These are phyloP conservation scores for Folsomia manolachei DNA, from an alignment of 2,888 invertebrate species.

Conservation along the genomic window DNA sequence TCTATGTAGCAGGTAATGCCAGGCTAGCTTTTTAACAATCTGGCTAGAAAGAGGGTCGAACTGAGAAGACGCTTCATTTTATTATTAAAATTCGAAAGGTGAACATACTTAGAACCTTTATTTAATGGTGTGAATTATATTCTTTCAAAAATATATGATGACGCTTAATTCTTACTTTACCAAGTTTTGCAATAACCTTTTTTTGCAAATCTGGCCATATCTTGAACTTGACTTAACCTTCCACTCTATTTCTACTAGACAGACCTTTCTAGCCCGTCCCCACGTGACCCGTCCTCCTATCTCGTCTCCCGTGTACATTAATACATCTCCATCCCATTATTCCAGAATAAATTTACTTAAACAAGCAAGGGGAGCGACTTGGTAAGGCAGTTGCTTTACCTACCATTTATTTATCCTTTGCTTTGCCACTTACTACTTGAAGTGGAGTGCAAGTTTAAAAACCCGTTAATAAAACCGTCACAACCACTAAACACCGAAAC, in stretches of 20 bases:
- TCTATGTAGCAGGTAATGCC: neutral
- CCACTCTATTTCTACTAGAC: too few relatives aligned
- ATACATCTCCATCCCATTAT: neutral
- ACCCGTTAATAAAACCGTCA: conserved; percentile 9
- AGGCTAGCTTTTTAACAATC: too few relatives aligned
- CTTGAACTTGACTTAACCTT: neutral
- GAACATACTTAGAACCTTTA: too few relatives aligned
- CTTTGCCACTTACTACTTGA: neutral
- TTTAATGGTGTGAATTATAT: too few relatives aligned
- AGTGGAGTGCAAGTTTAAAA: conserved; percentile 1
- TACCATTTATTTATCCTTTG: too few relatives aligned
- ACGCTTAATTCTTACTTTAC: too few relatives aligned
- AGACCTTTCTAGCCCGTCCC: too few relatives aligned
- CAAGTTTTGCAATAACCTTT: too few relatives aligned
- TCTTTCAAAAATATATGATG: too few relatives aligned
- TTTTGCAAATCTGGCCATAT: neutral
- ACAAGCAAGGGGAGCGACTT: neutral
- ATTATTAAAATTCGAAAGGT: neutral
- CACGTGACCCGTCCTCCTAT: too few relatives aligned
- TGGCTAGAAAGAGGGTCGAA: neutral
- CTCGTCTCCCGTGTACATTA: neutral
- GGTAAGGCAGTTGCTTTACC: too few relatives aligned
- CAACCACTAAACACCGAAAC: conserved; percentile 10
- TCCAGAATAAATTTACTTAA: neutral
- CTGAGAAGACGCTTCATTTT: neutral